Evolutionary conservation across 2,797 vertebrate genomes (phyloP).

Genomic region (Acipenser ruthenus): DNA sequence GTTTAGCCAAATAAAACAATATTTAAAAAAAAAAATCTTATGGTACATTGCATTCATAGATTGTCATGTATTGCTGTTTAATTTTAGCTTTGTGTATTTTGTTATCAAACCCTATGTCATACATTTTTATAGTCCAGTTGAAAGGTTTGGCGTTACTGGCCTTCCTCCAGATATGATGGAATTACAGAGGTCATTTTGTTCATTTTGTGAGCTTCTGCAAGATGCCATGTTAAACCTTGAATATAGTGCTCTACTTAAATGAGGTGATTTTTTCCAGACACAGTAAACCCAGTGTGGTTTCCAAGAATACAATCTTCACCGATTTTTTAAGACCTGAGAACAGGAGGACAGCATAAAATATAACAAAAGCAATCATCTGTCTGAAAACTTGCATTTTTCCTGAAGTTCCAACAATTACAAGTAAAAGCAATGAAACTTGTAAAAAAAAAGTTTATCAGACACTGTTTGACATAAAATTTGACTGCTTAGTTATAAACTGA

Average conservation of each 20-base stretch:
- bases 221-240: slow-evolving; percentile 5
- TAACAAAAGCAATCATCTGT: background rate
- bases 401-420: too few relatives aligned
- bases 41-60: too few relatives aligned
- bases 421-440: too few relatives aligned
- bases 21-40: too few relatives aligned
- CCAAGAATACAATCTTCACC: slow-evolving; percentile 27
- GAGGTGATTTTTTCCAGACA: slow-evolving; percentile 56
- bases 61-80: too few relatives aligned
- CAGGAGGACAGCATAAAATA: background rate
- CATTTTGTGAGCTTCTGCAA: slow-evolving; percentile 32
- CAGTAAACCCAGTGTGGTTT: slow-evolving; percentile 28
- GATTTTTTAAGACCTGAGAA: background rate
- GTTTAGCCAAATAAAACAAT: too few relatives aligned
- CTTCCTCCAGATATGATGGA: background rate
- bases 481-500: too few relatives aligned
- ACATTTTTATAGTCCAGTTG: too few relatives aligned
- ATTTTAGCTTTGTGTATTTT: too few relatives aligned
- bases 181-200: background rate
- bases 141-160: slow-evolving; percentile 27
- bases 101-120: slow-evolving; percentile 10
- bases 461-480: too few relatives aligned
- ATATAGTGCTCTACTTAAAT: slow-evolving; percentile 29
- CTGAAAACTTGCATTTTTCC: slow-evolving; percentile 1
- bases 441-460: too few relatives aligned